Base-by-base conservation (phyloP, 2,797 vertebrate species). In the Tauraco hartlaubi region DNA sequence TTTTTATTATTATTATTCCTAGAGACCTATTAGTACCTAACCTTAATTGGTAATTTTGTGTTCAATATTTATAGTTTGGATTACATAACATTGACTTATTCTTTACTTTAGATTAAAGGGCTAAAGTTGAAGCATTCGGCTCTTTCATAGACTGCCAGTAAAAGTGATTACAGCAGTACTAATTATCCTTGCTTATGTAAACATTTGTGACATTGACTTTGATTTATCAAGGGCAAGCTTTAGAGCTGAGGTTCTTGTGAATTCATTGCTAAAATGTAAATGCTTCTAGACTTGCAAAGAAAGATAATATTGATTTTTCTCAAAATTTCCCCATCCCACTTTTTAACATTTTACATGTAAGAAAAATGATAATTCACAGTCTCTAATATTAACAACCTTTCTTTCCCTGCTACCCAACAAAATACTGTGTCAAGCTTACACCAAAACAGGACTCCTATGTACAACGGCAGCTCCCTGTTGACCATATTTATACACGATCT, bases 161-260 rank as follows among this genome's bases (percentile, higher is more conserved):
- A 94, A 96, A 96, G 73, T 82, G 61, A 95, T 96, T 97, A 95
- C 59, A 91, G 41, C 85, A 66, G 48, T 88, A 87, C 79, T 95
- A 92, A 98, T 96, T 95, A 94, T 66, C 52, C 46, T 94, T 90
- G 23, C 66, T 94, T 92, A 92, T 82, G 55, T 91, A 97, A 98
- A 96, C 43, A 72, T 55, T 90, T 72, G 25, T 95, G 78, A 94
- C 94, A 95, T 62, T 97, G 64, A 69, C 82, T 86, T 91, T 88
- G 52, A 77, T 97, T 96, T 94, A 97, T 93, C 33, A 96, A 96
- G 75, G 89, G 73, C 75, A 66, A 91, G 26, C 41, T 35, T 90
- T 63, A 83, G 31, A 89, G 33, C 63, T 87, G 48, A 81, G 72
- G 77, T 68, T 91, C 58, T 68, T 93, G 35, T 51, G 80, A 71